Evolutionary conservation across 2,888 invertebrate genomes (phyloP).

Genomic region (Vandiemenella viatica): DNA sequence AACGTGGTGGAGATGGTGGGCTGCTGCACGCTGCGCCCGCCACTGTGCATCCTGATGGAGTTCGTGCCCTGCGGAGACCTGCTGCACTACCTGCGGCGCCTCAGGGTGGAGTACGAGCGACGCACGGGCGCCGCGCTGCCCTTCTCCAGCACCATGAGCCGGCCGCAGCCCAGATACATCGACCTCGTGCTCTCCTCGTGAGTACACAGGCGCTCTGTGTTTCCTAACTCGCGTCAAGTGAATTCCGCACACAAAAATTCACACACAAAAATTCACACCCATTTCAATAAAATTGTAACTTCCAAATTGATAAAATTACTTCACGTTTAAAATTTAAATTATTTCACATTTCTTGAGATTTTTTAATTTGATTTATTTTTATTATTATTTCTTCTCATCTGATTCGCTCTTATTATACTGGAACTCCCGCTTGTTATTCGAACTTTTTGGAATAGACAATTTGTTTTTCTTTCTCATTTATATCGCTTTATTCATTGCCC

Average conservation of each 20-base stretch:
- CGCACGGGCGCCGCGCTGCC: conserved; percentile 1
- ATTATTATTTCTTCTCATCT: neutral
- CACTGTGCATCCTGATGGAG: conserved; percentile 61
- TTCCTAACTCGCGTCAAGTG: neutral
- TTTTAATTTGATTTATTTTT: neutral
- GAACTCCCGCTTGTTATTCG: no score
- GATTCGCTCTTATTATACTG: no score
- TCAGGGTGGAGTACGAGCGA: conserved; percentile 13
- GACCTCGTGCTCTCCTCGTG: conserved; percentile 8
- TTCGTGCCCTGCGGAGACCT: conserved; percentile 66
- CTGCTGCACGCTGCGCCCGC: conserved; percentile 53
- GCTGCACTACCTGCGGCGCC: conserved; percentile 36
- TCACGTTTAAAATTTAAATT: neutral
- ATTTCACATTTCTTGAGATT: neutral
- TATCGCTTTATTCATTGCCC: no score
- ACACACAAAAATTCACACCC: no score
- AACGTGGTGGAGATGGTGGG: conserved; percentile 61
- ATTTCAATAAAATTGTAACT: no score
- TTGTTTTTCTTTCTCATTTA: no score
- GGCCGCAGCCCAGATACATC: conserved; percentile 8
- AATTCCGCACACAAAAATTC: no score
- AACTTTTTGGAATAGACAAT: no score
- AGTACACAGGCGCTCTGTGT: neutral
- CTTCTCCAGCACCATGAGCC: neutral
- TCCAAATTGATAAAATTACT: no score